Conservation (phyloP, 2,797 vertebrate genomes). For the Allobates femoralis region DNA sequence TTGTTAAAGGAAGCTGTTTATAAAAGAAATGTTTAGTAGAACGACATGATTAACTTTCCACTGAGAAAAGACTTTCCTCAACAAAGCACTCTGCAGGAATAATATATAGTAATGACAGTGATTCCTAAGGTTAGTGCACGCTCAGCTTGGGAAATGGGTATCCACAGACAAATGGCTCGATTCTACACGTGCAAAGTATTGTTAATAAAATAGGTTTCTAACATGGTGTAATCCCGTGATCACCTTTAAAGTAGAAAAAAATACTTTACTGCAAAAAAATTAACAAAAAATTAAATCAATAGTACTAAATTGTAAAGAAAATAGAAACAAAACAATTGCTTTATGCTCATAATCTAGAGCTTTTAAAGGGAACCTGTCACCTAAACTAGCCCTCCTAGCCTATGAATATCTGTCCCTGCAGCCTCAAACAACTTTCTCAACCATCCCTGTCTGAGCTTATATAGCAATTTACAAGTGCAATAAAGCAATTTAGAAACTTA, state of each 20-base stretch:
- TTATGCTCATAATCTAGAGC: not conserved
- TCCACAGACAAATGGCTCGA: constrained; percentile 66
- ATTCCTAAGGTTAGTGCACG: constrained; percentile 39
- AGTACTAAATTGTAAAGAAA: not conserved
- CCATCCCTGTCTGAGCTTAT: no score
- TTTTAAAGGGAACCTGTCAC: no score
- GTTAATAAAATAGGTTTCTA: constrained; percentile 18
- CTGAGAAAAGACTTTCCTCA: constrained; percentile 55
- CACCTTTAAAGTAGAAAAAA: not conserved
- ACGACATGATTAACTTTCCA: constrained; percentile 62
- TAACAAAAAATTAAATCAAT: not conserved
- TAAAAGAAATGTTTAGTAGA: constrained; percentile 60
- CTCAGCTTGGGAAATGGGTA: constrained; percentile 41
- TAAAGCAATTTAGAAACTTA: no score
- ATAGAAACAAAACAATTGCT: not conserved
- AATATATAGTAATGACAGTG: constrained; percentile 64
- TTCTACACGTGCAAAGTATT: constrained; percentile 54
- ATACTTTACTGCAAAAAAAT: not conserved
- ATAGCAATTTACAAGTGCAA: no score
- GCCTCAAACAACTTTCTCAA: no score
- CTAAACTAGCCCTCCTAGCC: no score
- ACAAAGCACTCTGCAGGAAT: constrained; percentile 60
- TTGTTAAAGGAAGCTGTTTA: constrained; percentile 67
- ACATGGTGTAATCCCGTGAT: not conserved
- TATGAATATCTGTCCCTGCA: no score